Evolutionary conservation across 2,888 invertebrate genomes (phyloP).

Genomic region (Polymixis flavicincta): DNA sequence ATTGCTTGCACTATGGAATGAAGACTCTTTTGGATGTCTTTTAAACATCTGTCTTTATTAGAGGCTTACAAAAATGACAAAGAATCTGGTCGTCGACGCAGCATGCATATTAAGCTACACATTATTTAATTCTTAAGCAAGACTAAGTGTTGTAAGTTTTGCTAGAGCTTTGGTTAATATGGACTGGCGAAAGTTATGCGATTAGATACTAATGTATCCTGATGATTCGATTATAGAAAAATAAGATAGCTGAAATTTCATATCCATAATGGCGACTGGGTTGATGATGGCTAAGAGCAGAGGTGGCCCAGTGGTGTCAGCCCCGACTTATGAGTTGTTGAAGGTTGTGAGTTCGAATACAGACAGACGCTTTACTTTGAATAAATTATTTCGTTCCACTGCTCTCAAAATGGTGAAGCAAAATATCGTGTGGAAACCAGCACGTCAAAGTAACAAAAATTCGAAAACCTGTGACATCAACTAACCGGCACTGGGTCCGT

Average conservation of each 20-base stretch:
- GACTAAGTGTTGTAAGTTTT: background rate
- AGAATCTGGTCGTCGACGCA: background rate
- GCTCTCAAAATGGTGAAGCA: no score
- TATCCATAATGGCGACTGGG: background rate
- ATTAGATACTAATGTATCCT: background rate
- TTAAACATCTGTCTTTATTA: background rate
- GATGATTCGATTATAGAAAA: background rate
- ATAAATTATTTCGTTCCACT: no score
- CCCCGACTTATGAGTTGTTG: no score
- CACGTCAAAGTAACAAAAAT: no score
- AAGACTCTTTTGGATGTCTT: background rate
- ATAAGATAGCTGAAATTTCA: background rate
- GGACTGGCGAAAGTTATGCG: background rate
- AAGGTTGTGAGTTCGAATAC: no score
- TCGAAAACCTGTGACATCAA: no score
- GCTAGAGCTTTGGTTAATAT: background rate
- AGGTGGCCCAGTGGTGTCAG: no score
- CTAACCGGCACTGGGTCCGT: no score
- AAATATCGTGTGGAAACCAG: no score
- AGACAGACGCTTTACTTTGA: no score
- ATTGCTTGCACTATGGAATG: background rate
- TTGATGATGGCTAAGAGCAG: no score
- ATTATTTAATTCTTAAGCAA: background rate
- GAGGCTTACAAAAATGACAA: background rate
- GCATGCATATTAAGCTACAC: background rate